These are phyloP conservation scores for Ivindomyrus marchei DNA, from an alignment of 2,113 vertebrate species.

Conservation along the genomic window DNA sequence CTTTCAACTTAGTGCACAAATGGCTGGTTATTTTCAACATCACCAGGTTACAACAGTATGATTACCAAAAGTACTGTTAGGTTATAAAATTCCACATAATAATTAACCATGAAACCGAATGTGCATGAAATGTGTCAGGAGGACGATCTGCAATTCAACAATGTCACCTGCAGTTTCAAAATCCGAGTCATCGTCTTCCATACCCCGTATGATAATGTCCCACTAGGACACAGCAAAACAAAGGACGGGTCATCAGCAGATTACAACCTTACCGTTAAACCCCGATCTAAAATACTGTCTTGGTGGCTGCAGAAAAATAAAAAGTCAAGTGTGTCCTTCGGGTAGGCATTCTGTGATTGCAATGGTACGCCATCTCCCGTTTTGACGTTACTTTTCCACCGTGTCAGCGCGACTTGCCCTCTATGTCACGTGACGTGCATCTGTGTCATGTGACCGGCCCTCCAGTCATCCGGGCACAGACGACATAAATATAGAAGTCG, in stretches of 20 bases:
- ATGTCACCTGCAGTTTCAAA: neutral
- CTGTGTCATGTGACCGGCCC: neutral
- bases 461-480: neutral
- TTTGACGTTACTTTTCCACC: neutral
- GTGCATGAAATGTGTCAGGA: neutral
- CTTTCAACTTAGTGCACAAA: neutral
- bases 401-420: slow-evolving; percentile 22
- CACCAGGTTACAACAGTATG: neutral
- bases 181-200: neutral
- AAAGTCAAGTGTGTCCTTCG: neutral
- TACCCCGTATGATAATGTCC: neutral
- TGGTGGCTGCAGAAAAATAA: neutral
- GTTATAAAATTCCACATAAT: neutral
- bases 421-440: neutral
- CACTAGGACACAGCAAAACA: neutral
- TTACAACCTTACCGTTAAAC: slow-evolving; percentile 41
- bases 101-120: neutral
- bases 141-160: neutral
- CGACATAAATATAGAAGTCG: neutral
- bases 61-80: neutral
- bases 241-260: slow-evolving; percentile 34
- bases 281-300: slow-evolving; percentile 20
- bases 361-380: neutral
- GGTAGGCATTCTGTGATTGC: neutral
- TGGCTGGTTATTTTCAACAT: neutral